A percentile compares a stretch with the other conserved stretches of the same genome.
Conservation (phyloP, 2,113 vertebrate genomes). For the Prinia subflava region DNA sequence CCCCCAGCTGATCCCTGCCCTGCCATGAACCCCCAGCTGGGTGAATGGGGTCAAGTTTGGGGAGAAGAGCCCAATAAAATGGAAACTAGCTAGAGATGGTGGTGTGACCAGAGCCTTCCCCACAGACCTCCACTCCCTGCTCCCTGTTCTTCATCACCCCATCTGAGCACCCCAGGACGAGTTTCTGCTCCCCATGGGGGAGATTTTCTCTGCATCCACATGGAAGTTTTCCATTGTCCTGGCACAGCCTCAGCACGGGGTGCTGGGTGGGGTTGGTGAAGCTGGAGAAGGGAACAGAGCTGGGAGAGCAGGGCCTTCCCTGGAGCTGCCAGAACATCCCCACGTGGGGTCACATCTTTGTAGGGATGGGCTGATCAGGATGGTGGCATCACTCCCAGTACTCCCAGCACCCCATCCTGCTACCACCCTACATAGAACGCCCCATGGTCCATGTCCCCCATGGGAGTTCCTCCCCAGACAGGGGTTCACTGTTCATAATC, state of each 20-base stretch:
- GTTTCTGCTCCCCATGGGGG: not conserved
- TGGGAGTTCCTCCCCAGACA: not conserved
- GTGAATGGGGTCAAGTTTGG: fast-evolving
- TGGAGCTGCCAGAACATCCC: not conserved
- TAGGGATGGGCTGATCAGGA: not conserved
- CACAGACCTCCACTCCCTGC: not conserved
- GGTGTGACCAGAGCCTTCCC: fast-evolving
- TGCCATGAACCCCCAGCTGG: fast-evolving
- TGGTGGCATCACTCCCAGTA: not conserved
- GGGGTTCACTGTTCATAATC: not conserved
- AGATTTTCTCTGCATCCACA: not conserved
- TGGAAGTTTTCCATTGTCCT: not conserved
- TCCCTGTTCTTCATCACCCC: not conserved
- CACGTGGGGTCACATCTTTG: fast-evolving
- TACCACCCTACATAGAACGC: fast-evolving
- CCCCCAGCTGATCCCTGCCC: not conserved
- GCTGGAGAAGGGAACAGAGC: fast-evolving
- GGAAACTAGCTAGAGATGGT: not conserved
- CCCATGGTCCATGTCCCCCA: fast-evolving
- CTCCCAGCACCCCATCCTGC: not conserved
- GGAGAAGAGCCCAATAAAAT: not conserved
- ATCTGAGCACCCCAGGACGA: fast-evolving
- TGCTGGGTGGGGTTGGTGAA: not conserved
- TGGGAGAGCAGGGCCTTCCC: not conserved
- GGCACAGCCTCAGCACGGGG: fast-evolving